Conservation (phyloP, 2,113 vertebrate genomes). For the Semnornis frantzii region DNA sequence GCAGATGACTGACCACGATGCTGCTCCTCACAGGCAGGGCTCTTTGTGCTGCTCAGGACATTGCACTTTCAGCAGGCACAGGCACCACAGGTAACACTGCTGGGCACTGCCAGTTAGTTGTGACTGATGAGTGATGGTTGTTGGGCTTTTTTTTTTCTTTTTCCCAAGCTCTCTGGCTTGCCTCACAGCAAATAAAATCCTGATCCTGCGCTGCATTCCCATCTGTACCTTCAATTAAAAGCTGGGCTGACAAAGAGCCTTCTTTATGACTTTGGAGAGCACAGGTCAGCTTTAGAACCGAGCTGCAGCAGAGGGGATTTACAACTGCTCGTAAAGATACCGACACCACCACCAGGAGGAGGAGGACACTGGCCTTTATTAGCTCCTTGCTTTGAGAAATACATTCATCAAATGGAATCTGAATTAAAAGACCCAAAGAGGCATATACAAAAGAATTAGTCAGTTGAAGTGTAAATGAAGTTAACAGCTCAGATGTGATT, state of each 20-base stretch:
- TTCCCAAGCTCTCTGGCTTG: not conserved
- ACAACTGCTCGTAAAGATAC: slow-evolving; percentile 35
- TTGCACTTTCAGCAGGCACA: not conserved
- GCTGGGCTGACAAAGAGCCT: not conserved
- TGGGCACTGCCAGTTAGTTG: not conserved
- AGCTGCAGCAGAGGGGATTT: slow-evolving; percentile 22
- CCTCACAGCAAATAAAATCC: not conserved
- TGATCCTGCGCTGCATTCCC: not conserved
- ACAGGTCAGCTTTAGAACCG: slow-evolving; percentile 25
- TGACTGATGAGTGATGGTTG: not conserved
- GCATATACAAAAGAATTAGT: slow-evolving; percentile 57
- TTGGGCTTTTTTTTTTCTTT: not conserved
- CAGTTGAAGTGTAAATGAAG: slow-evolving; percentile 59
- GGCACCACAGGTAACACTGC: not conserved
- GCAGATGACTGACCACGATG: fast-evolving
- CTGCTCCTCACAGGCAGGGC: not conserved
- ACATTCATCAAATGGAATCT: slow-evolving; percentile 50
- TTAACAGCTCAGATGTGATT: slow-evolving; percentile 43
- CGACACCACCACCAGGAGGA: slow-evolving; percentile 7
- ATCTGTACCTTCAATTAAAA: not conserved
- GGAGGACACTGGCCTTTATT: slow-evolving; percentile 66
- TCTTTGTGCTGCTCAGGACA: not conserved
- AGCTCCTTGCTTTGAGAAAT: slow-evolving; percentile 64
- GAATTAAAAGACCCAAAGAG: slow-evolving; percentile 56
- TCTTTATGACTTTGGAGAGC: slow-evolving; percentile 27